Percentiles rank a stretch among this genome's conserved stretches.
Evolutionary conservation across 1,140 invertebrate species (phyloP).

Genomic region (Apis dorsata): DNA sequence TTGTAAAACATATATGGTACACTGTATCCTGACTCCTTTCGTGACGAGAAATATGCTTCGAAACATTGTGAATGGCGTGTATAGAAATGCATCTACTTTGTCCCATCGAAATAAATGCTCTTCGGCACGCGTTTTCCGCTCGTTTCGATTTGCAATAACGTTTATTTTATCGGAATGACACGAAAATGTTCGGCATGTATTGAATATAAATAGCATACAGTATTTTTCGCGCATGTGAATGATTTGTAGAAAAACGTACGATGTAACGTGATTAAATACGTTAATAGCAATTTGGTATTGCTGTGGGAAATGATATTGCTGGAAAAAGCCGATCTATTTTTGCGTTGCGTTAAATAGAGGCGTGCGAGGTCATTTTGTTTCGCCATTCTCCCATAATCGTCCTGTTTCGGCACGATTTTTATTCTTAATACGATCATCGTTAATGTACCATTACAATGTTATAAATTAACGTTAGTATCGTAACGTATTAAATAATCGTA

Average conservation of each 20-base stretch:
- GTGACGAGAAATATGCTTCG: neutral
- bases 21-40: neutral
- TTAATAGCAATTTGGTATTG: constrained; percentile 3
- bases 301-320: neutral
- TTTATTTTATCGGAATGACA: constrained; percentile 11
- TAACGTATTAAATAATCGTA: neutral
- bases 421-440: constrained; percentile 24
- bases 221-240: no score
- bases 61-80: neutral
- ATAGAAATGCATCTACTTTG: neutral
- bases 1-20: neutral
- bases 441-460: constrained; percentile 1
- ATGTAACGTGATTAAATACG: constrained; percentile 9
- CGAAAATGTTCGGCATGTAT: neutral
- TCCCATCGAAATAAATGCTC: neutral
- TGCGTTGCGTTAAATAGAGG: constrained; percentile 13
- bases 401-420: constrained; percentile 9
- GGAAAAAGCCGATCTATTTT: constrained; percentile 27
- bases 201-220: neutral
- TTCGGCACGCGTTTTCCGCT: neutral
- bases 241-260: neutral
- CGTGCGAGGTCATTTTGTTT: constrained; percentile 27
- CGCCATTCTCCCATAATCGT: constrained; percentile 3
- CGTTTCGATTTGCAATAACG: neutral
- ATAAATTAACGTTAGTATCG: constrained; percentile 12